Base-by-base conservation (phyloP, 2,113 vertebrate genomes). In the Theristicus caerulescens region DNA sequence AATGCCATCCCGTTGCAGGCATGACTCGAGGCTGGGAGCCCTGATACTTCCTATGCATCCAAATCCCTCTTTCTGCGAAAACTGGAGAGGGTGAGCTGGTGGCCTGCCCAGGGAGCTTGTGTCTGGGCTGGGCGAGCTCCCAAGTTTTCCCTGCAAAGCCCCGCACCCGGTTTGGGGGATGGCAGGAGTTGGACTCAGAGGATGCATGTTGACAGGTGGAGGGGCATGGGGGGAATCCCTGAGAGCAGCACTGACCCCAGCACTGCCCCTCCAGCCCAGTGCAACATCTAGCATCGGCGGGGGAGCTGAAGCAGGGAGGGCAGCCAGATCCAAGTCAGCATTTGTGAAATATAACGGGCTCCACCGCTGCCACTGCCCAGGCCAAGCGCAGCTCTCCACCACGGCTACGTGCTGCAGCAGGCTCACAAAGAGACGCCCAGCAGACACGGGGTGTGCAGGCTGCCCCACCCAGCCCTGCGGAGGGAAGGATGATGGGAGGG, bases 191-290 rank as follows among this genome's bases (percentile, higher is more conserved):
- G 5, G 29, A 76, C 44, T n/a, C 25, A 29, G 44, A 64, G 29
- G 49, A 86, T 32, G 24, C 12, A 3, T 38, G 36, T 31, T 81
- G 74, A 55, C 62, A 84, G 57, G 32, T 3, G 52, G 40, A 9
- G 72, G n/a, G 42, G 19, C 10, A 54, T 4, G 27, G 34, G 38
- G n/a, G 29, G 40, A 70, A 95, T 92, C 84, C 93, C 95, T 93
- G 93, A 92, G 86, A 95, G 83, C 70, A 94, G 86, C 83, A 80
- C 34, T 55, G 77, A 34, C 73, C 67, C 58, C 77, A 82, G 59
- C 81, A 85, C 73, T 87, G 94, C 61, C 73, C 47, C 1, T 90
- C 69, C 82, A 74, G 64, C 57, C 81, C 29, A 13, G 0, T 46
- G 19, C 70, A 70, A 74, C 1, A 3, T 62, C 67, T 78, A 59